Evolutionary conservation across 2,888 invertebrate genomes (phyloP).

Genomic region (Macrosoma leucophasiata): DNA sequence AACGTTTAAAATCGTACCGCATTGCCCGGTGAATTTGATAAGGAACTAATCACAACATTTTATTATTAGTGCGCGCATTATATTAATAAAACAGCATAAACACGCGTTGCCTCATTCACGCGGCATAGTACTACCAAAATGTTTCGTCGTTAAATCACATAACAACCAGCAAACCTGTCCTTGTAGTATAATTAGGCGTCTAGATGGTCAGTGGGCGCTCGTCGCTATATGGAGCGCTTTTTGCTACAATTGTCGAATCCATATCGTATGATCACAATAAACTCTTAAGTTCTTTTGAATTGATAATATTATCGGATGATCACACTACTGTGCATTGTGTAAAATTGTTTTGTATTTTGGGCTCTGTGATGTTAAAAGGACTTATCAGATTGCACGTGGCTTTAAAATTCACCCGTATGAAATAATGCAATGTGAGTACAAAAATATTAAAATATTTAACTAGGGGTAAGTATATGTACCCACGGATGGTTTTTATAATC

Average conservation of each 20-base stretch:
- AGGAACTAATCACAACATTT: constrained; percentile 20
- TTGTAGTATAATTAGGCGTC: constrained; percentile 4
- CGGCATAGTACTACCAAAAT: constrained; percentile 24
- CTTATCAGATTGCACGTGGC: no score
- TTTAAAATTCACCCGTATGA: no score
- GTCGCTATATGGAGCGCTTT: constrained; percentile 9
- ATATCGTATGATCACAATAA: constrained; percentile 9
- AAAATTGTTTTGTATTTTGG: neutral
- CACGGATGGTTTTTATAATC: no score
- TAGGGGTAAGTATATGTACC: no score
- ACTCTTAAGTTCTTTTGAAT: no score
- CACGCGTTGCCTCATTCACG: constrained; percentile 28
- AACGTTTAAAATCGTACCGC: constrained; percentile 15
- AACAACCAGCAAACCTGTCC: constrained; percentile 5
- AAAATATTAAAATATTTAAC: no score
- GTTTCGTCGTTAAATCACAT: constrained; percentile 14
- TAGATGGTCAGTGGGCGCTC: neutral
- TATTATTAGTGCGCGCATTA: constrained; percentile 21
- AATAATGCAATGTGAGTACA: no score
- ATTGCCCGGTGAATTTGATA: constrained; percentile 22
- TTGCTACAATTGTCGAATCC: neutral
- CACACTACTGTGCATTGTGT: no score
- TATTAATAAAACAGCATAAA: constrained; percentile 20
- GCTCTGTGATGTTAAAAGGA: no score
- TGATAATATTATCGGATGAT: no score